Conservation (phyloP, 2,113 vertebrate species). For the Rhinolophus sinicus region DNA sequence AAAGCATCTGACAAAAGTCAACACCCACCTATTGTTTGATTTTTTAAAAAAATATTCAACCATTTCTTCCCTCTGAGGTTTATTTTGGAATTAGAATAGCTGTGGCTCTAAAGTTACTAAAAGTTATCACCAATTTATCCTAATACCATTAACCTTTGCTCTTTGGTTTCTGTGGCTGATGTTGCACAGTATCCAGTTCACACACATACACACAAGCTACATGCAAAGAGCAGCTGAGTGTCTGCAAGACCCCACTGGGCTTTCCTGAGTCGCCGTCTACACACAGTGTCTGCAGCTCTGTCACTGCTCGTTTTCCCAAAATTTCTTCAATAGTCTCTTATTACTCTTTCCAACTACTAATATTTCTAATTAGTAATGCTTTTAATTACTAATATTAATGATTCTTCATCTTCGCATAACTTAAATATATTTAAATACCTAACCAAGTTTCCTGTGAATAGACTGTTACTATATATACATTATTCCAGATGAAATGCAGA, state of each 20-base stretch:
- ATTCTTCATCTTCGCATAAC: not conserved
- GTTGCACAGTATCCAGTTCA: not conserved
- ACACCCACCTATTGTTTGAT: not conserved
- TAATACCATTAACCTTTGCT: not conserved
- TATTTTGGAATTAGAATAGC: not conserved
- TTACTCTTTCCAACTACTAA: not conserved
- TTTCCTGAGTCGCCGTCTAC: not conserved
- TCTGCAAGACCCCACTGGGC: no score
- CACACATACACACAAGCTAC: not conserved
- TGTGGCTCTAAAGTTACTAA: not conserved
- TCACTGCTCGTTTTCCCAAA: not conserved
- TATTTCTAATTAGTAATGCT: not conserved
- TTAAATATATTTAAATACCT: not conserved
- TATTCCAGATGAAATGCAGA: not conserved
- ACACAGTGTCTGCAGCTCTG: no score
- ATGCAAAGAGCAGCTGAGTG: no score
- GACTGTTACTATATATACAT: rapidly evolving
- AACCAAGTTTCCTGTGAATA: not conserved
- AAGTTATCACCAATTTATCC: not conserved
- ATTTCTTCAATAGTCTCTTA: not conserved
- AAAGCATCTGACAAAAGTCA: not conserved
- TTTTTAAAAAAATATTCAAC: not conserved
- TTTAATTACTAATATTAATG: not conserved
- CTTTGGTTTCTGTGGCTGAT: not conserved
- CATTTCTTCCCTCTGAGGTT: slow-evolving; percentile 16